Percentiles rank a stretch among this genome's conserved stretches.
Evolutionary conservation across 2,113 vertebrate species (phyloP).

Genomic region (Sinocyclocheilus anophthalmus): DNA sequence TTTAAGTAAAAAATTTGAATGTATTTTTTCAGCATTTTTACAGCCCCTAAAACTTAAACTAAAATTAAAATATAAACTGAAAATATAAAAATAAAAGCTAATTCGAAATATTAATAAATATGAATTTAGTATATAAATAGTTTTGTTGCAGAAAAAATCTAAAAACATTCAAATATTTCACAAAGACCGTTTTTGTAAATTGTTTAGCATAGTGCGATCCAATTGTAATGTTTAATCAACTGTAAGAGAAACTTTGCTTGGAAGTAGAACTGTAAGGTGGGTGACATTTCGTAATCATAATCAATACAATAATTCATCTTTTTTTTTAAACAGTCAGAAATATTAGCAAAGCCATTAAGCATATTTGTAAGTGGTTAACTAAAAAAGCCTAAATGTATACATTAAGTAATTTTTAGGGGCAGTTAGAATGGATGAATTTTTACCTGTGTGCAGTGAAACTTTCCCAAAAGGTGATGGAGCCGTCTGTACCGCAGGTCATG

Average conservation of each 20-base stretch:
- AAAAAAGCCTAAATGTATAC: neutral
- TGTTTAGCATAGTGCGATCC: no score
- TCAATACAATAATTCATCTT: neutral
- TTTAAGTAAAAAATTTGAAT: no score
- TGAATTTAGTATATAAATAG: no score
- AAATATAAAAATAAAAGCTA: no score
- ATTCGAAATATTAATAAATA: no score
- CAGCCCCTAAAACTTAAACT: no score
- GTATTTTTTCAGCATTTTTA: no score
- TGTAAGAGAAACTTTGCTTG: neutral
- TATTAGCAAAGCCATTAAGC: neutral
- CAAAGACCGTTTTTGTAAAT: no score
- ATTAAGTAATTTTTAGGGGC: neutral
- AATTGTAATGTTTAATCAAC: neutral
- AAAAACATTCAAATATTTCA: no score
- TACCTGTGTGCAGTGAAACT: conserved; percentile 94
- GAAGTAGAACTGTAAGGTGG: neutral
- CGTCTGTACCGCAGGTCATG: conserved; percentile 89
- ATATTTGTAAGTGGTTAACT: neutral
- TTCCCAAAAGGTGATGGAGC: conserved; percentile 93
- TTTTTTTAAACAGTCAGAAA: neutral
- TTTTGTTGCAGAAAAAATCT: no score
- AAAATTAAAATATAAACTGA: no score
- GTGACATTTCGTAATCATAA: neutral
- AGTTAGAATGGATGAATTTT: neutral